Evolutionary conservation across 2,113 vertebrate genomes (phyloP), one percentile per base, ranked within the genome.

Genomic region (Corythornis cristatus): DNA sequence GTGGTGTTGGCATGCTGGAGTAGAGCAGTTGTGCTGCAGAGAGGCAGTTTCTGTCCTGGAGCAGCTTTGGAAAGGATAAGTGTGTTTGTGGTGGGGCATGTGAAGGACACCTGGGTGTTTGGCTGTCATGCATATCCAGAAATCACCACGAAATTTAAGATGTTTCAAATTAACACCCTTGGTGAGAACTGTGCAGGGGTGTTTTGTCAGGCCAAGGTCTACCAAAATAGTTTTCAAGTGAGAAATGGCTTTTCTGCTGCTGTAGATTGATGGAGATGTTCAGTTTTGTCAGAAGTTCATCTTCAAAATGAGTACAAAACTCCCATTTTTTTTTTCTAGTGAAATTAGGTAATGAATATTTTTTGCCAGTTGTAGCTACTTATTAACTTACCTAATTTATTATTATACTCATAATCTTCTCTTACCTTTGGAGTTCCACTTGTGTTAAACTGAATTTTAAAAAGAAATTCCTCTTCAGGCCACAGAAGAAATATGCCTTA

Each of bases 311-410:
- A 81, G 21, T 60, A 19, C 33, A n/a, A 42, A 70, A 23, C 62
- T 48, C 33, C 7, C 0, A 0, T 7, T 43, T 19, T 54, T 70
- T 67, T 57, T 61, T 11, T 5, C 42, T 15, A n/a, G 42, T 23
- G 50, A 51, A 62, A 58, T 93, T 40, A 54, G 28, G 12, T 76
- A 71, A 72, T 1, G 0, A 51, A 42, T 40, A 3, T 21, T 66
- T 71, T 78, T 37, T 90, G 40, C 51, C 48, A 64, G 11, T 42
- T 82, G 26, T 68, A 75, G 93, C 89, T 94, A 84, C 70, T 29
- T 86, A 91, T 72, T 95, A 89, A 91, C 87, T 87, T 93, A 23
- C 31, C 5, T 20, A 12, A 21, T 79, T 74, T 80, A 45, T 89
- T 82, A 42, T 3, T 76, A 42, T 68, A 8, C 64, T 54, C 70